phyloP scores from a whole-genome alignment of 2,888 invertebrate genomes.

The Drosophila maculinotata region DNA sequence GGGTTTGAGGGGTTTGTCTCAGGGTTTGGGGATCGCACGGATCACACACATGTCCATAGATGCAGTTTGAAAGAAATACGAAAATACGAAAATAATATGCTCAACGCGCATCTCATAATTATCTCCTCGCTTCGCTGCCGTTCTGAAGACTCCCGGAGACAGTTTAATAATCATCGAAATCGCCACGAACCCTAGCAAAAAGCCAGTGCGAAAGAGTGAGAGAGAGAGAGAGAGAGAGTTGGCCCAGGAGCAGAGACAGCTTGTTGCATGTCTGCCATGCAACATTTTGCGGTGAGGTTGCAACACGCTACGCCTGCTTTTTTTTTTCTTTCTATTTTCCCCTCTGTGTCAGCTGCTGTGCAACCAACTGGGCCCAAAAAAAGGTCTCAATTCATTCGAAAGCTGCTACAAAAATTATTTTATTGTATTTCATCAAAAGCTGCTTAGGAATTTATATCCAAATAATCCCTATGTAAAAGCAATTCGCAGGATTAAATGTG shows the following conservation, averaged over 20 bases:
- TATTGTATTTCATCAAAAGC: too few relatives aligned
- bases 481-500: too few relatives aligned
- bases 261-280: constrained; percentile 50
- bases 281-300: constrained; percentile 33
- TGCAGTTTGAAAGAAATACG: too few relatives aligned
- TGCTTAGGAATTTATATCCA: too few relatives aligned
- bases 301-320: constrained; percentile 49
- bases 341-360: constrained; percentile 44
- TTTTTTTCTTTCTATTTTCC: too few relatives aligned
- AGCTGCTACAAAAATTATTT: not conserved
- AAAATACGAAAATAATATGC: too few relatives aligned
- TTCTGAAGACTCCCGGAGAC: constrained; percentile 74
- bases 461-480: too few relatives aligned
- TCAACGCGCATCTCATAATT: constrained; percentile 79
- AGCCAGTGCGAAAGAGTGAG: not conserved
- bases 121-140: constrained; percentile 75
- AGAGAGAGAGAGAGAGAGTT: not conserved
- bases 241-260: constrained; percentile 27
- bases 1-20: not conserved
- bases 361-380: constrained; percentile 11
- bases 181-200: constrained; percentile 9
- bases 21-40: constrained; percentile 1
- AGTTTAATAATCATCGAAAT: constrained; percentile 72
- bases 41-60: too few relatives aligned
- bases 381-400: too few relatives aligned